phyloP scores from a whole-genome alignment of 2,113 vertebrate species.

The Clinocottus analis region DNA sequence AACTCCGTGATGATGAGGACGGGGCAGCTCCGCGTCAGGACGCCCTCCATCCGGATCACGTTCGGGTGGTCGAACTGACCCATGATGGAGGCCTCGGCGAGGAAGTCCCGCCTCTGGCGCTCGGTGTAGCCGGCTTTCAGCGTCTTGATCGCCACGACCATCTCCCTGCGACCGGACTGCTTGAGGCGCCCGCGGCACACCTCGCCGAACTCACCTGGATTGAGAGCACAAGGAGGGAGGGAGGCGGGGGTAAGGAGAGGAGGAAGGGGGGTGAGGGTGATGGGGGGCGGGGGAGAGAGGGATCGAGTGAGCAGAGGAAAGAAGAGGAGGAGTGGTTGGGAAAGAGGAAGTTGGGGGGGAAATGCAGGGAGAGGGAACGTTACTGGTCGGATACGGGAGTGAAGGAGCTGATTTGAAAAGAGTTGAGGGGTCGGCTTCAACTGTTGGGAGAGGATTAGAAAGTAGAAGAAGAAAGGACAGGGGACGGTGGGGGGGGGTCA shows the following conservation, averaged over 20 bases:
- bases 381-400: constrained; percentile 72
- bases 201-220: constrained; percentile 95
- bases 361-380: constrained; percentile 64
- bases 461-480: constrained; percentile 31
- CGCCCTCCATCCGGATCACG: constrained; percentile 96
- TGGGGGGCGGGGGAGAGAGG: constrained; percentile 21
- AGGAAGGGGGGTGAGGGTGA: constrained; percentile 37
- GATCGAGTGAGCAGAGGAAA: constrained; percentile 56
- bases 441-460: constrained; percentile 35
- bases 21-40: constrained; percentile 96
- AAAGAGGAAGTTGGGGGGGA: constrained; percentile 6
- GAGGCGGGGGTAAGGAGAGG: constrained; percentile 3
- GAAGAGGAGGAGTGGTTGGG: constrained; percentile 52
- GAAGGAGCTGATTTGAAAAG: constrained; percentile 54
- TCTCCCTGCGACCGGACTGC: constrained; percentile 91
- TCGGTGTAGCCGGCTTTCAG: constrained; percentile 98
- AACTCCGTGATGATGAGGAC: constrained; percentile 99
- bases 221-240: constrained; percentile 18
- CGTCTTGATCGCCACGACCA: constrained; percentile 97
- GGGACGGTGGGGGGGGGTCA: constrained; percentile 58
- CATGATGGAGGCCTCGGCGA: constrained; percentile 98
- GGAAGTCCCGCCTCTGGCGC: constrained; percentile 94
- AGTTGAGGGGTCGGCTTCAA: constrained; percentile 49
- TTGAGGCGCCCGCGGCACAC: constrained; percentile 96
- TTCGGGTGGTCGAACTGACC: constrained; percentile 99